phyloP scores from a whole-genome alignment of 1,140 invertebrate genomes.

The Calosoma granatense region DNA sequence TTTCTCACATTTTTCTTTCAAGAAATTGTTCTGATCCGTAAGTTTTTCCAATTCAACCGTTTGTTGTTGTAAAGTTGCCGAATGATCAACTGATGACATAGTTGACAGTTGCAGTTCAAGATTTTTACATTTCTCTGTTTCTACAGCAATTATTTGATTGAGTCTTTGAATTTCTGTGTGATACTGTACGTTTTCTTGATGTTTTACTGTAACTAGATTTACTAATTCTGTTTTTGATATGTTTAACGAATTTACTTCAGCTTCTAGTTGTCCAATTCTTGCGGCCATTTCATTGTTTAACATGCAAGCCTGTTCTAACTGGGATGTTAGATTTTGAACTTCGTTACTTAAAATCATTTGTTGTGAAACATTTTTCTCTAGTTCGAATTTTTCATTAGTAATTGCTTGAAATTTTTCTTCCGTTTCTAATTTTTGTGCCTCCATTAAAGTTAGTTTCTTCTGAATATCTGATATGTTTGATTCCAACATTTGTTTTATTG shows the following conservation, averaged over 20 bases:
- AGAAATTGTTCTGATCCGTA: conserved; percentile 35
- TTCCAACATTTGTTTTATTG: too few relatives aligned
- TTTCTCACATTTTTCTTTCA: conserved; percentile 48
- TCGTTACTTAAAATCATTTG: background rate
- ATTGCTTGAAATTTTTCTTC: conserved; percentile 8
- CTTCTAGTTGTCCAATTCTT: conserved; percentile 33
- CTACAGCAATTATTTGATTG: conserved; percentile 40
- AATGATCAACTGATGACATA: conserved; percentile 4
- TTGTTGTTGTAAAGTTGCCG: conserved; percentile 39
- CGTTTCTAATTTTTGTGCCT: background rate
- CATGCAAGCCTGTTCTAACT: background rate
- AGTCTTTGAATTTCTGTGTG: conserved; percentile 73
- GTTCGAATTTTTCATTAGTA: conserved; percentile 11
- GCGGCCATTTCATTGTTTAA: background rate
- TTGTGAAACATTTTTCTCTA: background rate
- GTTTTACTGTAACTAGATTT: conserved; percentile 63
- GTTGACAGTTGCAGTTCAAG: conserved; percentile 18
- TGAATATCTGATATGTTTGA: too few relatives aligned
- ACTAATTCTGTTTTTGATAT: conserved; percentile 68
- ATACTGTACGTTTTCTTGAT: conserved; percentile 72
- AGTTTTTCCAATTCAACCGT: conserved; percentile 39
- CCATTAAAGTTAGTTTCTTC: too few relatives aligned
- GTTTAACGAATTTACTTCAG: conserved; percentile 32
- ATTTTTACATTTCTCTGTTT: conserved; percentile 24
- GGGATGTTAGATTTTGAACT: background rate